phyloP scores from a whole-genome alignment of 2,797 vertebrate species.

The Petrocephalus sullivani region DNA sequence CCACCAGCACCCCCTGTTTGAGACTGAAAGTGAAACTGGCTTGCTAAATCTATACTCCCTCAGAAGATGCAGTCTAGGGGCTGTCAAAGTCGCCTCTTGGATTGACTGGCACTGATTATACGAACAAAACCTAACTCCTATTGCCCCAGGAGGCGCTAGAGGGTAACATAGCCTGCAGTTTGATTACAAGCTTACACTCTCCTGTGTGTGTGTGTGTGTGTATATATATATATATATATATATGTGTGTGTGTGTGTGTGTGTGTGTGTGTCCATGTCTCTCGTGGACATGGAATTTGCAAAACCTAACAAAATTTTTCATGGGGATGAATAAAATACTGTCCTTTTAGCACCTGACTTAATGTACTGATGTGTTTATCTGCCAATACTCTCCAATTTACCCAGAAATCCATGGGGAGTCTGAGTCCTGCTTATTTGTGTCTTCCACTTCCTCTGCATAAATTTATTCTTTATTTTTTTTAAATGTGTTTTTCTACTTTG shows the following conservation, averaged over 20 bases:
- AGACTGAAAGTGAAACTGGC: not conserved
- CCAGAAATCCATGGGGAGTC: not conserved
- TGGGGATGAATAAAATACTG: not conserved
- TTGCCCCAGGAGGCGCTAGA: not conserved
- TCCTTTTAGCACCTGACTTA: not conserved
- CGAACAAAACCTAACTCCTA: not conserved
- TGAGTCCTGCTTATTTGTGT: not conserved
- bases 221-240: too few species aligned
- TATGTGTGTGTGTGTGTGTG: too few species aligned
- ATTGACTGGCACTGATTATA: not conserved
- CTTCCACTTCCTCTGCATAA: slow-evolving; percentile 3
- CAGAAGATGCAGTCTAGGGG: not conserved
- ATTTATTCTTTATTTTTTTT: not conserved
- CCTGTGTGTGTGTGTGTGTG: not conserved
- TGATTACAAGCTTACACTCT: not conserved
- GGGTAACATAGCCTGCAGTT: not conserved
- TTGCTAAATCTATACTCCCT: not conserved
- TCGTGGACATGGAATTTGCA: not conserved
- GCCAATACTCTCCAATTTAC: not conserved
- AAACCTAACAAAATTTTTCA: not conserved
- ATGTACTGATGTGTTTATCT: not conserved
- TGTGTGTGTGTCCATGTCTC: not conserved
- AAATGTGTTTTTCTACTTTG: not conserved
- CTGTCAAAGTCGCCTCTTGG: not conserved
- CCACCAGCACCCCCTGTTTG: not conserved